Base-by-base conservation (phyloP, 1,140 invertebrate species). In the Homalodisca vitripennis region DNA sequence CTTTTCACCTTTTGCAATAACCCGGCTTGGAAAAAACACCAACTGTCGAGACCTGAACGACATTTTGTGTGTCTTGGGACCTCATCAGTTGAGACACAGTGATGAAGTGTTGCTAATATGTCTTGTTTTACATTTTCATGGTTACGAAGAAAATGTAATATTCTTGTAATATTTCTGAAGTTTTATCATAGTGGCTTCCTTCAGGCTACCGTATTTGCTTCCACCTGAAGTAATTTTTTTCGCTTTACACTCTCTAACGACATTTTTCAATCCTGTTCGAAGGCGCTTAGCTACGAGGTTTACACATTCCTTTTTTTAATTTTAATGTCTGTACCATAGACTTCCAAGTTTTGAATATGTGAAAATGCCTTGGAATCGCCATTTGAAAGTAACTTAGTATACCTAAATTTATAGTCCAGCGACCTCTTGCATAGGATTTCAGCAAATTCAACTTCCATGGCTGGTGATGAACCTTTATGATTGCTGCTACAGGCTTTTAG, bases 301-400 rank as follows among this genome's bases (percentile, higher is more conserved):
- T 2, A 76, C 26, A 31, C 76, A 77, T 63, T 77, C 75, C 68
- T 74, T 70, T 69, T 75, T 74, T 41, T 51, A 30, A 76, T 70
- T 66, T 71, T 47, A 20, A 71, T 53, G 14, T 72, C 48, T 30
- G 57, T 1, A 47, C 75, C 67, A 62, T 76, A 76, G 12, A 73
- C 48, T 34, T 74, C 62, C 22, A 74, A 48, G 17, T 34, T 68
- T 22, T 47, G n/a, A 22, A 77, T 62, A 46, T 72, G 71, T 12
- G 69, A 68, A 48, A 72, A 73, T 0, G 76, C 69, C 63, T 75
- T 74, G 13, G 71, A 71, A 69, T 76, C 75, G 1, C 75, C 75
- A 70, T 76, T 74, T 31, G 71, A 74, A 1, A 76, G 26, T 62
- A 77, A 67, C 22, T 63, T 66, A 2, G 73, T 77, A 30, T 74